phyloP scores from a whole-genome alignment of 1,140 invertebrate genomes.

The Panagrolaimus sp. region DNA sequence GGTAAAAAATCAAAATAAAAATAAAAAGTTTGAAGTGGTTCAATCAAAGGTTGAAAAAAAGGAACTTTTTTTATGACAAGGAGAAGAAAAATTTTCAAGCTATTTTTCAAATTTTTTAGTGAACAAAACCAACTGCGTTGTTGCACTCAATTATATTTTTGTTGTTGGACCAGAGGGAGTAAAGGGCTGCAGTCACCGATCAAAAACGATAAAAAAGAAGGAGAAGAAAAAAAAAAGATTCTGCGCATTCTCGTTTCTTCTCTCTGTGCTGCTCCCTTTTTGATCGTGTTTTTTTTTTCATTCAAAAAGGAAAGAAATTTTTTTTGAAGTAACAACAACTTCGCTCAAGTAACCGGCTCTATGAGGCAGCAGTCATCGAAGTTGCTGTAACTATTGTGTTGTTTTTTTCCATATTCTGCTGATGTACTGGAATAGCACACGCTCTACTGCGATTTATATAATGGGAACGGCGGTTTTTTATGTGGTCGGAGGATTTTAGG shows the following conservation, averaged over 20 bases:
- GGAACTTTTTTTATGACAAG: conserved; percentile 3
- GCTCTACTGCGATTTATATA: neutral
- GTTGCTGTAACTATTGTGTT: conserved; percentile 1
- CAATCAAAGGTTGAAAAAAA: neutral
- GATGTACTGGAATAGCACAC: too few relatives aligned
- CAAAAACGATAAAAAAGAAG: too few relatives aligned
- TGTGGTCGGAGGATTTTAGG: too few relatives aligned
- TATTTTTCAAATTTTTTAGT: neutral
- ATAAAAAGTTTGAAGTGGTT: too few relatives aligned
- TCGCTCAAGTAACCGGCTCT: conserved; percentile 1
- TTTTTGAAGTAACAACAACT: conserved; percentile 1
- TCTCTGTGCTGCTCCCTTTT: neutral
- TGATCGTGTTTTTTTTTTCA: neutral
- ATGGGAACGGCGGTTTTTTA: conserved; percentile 4
- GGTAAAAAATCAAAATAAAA: too few relatives aligned
- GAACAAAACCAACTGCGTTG: conserved; percentile 12
- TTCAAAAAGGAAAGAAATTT: neutral
- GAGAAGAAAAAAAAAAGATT: neutral
- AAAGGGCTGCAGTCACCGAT: neutral
- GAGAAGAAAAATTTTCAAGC: neutral
- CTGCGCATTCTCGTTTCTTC: conserved; percentile 11
- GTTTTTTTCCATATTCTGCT: neutral
- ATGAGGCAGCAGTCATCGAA: neutral
- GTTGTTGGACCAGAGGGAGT: conserved; percentile 1
- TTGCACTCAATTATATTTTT: neutral